Base-by-base conservation (phyloP, 2,888 invertebrate genomes). In the Pollenia angustigena region DNA sequence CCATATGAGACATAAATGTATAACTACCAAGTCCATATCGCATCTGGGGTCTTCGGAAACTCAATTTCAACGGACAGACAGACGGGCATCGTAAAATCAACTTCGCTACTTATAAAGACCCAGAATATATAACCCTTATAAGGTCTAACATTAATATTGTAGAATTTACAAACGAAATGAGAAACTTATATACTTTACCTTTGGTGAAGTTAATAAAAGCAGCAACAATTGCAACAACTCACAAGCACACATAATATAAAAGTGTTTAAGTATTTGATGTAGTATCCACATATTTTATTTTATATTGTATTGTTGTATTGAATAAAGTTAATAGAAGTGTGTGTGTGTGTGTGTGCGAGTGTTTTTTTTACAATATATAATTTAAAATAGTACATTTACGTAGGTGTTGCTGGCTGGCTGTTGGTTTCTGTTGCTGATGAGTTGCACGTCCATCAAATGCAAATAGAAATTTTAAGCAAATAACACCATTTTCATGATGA, bases 371-470 rank as follows among this genome's bases (percentile, higher is more conserved):
- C 23, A 74, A 48, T 60, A 79, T 85, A 54, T 75, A 79, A 84
- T 75, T 74, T 85, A 10, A 60, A 80, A 80, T 85, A 80, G 50
- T 58, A 52, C 58, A 79, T 79, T 68, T 52, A 72, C 66, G 72
- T 81, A 66, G 64, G 74, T 64, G 64, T 72, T 68, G n/a, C 18
- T 54, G 48, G 46, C 23, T 81, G 54, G 66, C 23, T 75, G 56
- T 48, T 69, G 52, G 54, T 72, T 64, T 72, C 76, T 60, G 74
- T 74, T 79, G 56, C 79, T 69, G 76, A 60, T 82, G 75, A 60
- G 11, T 69, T 54, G 68, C 79, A 85, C 79, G 79, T 85, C 79
- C 74, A 75, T 85, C 84, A 80, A 80, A 74, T 74, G 79, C 64
- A 84, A 79, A 79, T 79, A 84, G 66, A 74, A 72, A 52, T 79